Base-by-base conservation (phyloP, 92 coral and sea anemone genomes). In the Desmophyllum pertusum region DNA sequence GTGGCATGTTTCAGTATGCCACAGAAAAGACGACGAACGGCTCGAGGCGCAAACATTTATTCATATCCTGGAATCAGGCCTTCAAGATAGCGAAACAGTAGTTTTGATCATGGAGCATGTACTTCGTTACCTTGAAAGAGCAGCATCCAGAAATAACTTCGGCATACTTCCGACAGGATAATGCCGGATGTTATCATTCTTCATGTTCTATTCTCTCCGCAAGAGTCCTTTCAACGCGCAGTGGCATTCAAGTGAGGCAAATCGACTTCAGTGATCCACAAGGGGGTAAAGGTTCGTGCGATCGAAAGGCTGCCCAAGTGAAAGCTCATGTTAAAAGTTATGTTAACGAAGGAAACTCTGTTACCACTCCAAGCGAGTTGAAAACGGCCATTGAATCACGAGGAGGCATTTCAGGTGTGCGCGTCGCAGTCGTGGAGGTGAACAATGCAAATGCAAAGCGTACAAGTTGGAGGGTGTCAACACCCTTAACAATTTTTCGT, bases 1-100 rank as follows among this genome's bases (percentile, higher is more conserved):
- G 21, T 84, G 88, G 88, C 88, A 84, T 57, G 27, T 84, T 19
- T 14, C 84, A 19, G 84, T 80, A 7, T 80, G 84, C 62, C 84
- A 65, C 3, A 77, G 73, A 4, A 84, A 76, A 61, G 31, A 50
- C 17, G 29, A 77, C 19, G 84, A 81, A 25, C 51, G 52, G 48
- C 53, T 84, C 41, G 0, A 29, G 30, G 38, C 88, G 13, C 88
- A 84, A 42, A 76, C 88, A 25, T 76, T 84, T 38, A 64, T 84
- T 29, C 88, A 84, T 45, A 68, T 84, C 3, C 14, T 84, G 21
- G 76, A 84, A 43, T 19, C 83, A n/a, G 83, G 88, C 13, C 33
- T 61, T 33, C 88, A 84, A 38, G 88, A 84, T 17, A 23, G 42
- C 29, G 31, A 59, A 31, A 84, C 88, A 31, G 69, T 76, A 29